Evolutionary conservation across 2,888 invertebrate genomes (phyloP), one percentile per base, ranked within the genome.

Genomic region (Ashinkailepas kermadecensis): DNA sequence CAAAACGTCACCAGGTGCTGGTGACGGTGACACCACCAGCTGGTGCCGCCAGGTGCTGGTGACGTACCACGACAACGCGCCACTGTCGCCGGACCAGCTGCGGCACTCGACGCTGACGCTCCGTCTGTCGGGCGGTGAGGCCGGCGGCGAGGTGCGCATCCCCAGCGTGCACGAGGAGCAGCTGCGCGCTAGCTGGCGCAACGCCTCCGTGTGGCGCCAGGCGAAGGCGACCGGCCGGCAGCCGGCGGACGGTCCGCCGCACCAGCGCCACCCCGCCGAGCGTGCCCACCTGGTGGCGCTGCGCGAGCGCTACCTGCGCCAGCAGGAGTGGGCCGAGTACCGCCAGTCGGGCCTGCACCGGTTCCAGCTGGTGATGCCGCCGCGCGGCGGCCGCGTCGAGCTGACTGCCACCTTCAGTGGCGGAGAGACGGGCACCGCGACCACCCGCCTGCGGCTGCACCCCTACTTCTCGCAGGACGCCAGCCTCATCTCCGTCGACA

Each of bases 61-160:
- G 0, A 94, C 95, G 3, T 95, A 94, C 88, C 95, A 95, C 87
- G 97, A 98, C 87, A 95, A 95, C 2, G 95, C 97, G 0, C 92
- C 92, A 0, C 88, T 96, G 39, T 90, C 92, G 54, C 85, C 87
- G 4, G 90, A 92, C 85, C 91, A 92, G 82, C 88, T 95, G 67
- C 86, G 87, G 0, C 90, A 91, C 80, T 91, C 94, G 78, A 87
- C 90, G 1, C 91, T 96, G 89, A 90, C 91, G 85, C 90, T 95
- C 15, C 58, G 79, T 13, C 23, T 23, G 6, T 79, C 79, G 25
- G 79, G 58, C 7, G 65, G 65, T 3, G 58, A 7, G 58, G 1
- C 57, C 8, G 23, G 13, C 58, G 58, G 59, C 23, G 23, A 12
- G 7, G 18, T 79, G 4, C 79, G 58, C 15, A 58, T 79, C 25